Evolutionary conservation across 1,140 invertebrate species (phyloP).

Genomic region (Drepana arcuata): DNA sequence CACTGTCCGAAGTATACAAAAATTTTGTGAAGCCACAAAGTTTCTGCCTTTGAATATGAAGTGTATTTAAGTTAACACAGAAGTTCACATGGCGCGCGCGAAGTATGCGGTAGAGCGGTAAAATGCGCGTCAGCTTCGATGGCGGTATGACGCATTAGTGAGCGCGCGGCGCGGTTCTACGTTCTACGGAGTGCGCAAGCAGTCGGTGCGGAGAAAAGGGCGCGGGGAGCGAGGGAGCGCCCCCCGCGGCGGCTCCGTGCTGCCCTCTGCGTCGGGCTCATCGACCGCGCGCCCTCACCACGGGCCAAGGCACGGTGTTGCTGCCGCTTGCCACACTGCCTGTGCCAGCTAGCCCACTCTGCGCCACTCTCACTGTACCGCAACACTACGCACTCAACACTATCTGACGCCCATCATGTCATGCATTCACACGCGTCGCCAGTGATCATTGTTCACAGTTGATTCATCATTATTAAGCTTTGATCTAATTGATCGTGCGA

Average conservation of each 20-base stretch:
- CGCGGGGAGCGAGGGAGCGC: slow-evolving; percentile 27
- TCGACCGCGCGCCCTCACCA: slow-evolving; percentile 60
- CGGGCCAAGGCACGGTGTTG: slow-evolving; percentile 26
- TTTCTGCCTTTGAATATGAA: slow-evolving; percentile 10
- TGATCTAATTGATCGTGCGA: no score
- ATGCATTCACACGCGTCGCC: slow-evolving; percentile 6
- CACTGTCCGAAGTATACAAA: slow-evolving; percentile 33
- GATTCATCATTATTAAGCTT: no score
- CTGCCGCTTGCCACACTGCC: slow-evolving; percentile 30
- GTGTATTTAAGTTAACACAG: slow-evolving; percentile 42
- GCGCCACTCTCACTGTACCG: slow-evolving; percentile 41
- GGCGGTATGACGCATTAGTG: slow-evolving; percentile 67
- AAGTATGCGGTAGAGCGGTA: slow-evolving; percentile 23
- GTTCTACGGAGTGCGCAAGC: slow-evolving; percentile 50
- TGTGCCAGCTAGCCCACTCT: no score
- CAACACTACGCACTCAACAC: slow-evolving; percentile 22
- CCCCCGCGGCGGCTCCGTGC: slow-evolving; percentile 43
- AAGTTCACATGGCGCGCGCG: slow-evolving; percentile 65
- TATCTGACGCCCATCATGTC: slow-evolving; percentile 15
- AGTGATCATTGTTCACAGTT: slow-evolving; percentile 6
- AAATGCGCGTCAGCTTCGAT: slow-evolving; percentile 38
- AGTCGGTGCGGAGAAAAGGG: slow-evolving; percentile 31
- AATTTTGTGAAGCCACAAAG: slow-evolving; percentile 8
- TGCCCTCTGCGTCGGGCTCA: slow-evolving; percentile 64
- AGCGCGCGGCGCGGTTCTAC: slow-evolving; percentile 58